Conservation (phyloP, 2,113 vertebrate genomes). For the Vidua chalybeata region DNA sequence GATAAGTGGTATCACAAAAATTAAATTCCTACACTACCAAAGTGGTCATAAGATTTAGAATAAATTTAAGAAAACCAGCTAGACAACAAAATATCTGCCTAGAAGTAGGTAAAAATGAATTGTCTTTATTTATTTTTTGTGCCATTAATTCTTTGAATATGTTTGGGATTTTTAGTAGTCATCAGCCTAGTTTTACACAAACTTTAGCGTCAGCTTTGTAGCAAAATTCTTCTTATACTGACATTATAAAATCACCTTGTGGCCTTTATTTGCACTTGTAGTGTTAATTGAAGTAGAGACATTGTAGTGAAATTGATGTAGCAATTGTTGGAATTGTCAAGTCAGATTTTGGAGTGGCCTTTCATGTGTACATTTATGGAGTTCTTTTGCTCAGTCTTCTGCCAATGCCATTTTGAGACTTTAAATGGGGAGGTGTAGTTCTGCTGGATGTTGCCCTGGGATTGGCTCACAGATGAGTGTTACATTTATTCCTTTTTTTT, state of each 20-base stretch:
- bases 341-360: background rate
- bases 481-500: background rate
- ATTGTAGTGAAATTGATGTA: background rate
- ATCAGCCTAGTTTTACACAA: background rate
- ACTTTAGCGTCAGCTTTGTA: background rate
- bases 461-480: background rate
- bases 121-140: background rate
- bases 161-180: background rate
- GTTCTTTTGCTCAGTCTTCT: background rate
- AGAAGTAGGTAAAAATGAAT: background rate
- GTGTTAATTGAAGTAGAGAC: background rate
- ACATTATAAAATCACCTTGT: background rate
- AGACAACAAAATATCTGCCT: background rate
- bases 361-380: background rate
- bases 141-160: background rate
- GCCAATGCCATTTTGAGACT: background rate
- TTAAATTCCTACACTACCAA: fast-evolving
- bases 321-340: background rate
- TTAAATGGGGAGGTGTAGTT: background rate
- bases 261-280: background rate
- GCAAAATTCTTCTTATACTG: background rate
- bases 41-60: background rate
- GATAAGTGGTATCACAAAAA: background rate
- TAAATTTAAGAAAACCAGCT: background rate
- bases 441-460: background rate